Evolutionary conservation across 2,888 invertebrate species (phyloP).

Genomic region (Drosophila colorata): DNA sequence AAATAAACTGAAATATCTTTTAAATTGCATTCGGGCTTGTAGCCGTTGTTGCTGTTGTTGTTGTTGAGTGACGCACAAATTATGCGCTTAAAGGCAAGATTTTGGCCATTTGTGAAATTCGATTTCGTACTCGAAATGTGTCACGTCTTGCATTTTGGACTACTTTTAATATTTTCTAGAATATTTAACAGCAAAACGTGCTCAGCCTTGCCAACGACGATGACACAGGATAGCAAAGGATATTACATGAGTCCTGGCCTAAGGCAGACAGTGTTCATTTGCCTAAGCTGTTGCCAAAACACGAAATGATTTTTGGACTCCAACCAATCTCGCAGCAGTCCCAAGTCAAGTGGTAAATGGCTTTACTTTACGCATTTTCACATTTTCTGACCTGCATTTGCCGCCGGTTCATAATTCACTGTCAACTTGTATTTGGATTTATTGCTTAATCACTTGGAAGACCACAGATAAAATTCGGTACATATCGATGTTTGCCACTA

Average conservation of each 20-base stretch:
- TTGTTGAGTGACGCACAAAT: constrained; percentile 48
- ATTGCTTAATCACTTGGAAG: constrained; percentile 80
- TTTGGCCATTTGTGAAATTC: constrained; percentile 31
- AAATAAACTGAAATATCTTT: constrained; percentile 57
- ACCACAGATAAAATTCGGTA: constrained; percentile 62
- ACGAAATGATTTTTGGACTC: constrained; percentile 21
- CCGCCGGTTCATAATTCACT: constrained; percentile 69
- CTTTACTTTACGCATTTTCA: constrained; percentile 31
- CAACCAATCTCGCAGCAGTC: not conserved
- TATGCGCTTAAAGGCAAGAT: constrained; percentile 47
- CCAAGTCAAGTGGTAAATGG: constrained; percentile 42
- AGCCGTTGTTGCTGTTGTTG: constrained; percentile 9
- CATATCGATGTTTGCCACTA: constrained; percentile 29
- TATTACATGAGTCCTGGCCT: constrained; percentile 16
- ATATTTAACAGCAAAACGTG: constrained; percentile 71
- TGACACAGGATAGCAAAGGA: constrained; percentile 12
- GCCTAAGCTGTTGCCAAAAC: constrained; percentile 21
- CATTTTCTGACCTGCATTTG: constrained; percentile 10
- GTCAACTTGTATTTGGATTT: constrained; percentile 67
- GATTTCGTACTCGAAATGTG: constrained; percentile 53
- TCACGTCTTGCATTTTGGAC: constrained; percentile 63
- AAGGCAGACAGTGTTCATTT: constrained; percentile 19
- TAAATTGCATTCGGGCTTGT: constrained; percentile 57
- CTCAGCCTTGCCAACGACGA: constrained; percentile 38
- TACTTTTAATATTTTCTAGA: constrained; percentile 67